Conservation (phyloP, 2,888 invertebrate genomes). For the Brachyptera putata region DNA sequence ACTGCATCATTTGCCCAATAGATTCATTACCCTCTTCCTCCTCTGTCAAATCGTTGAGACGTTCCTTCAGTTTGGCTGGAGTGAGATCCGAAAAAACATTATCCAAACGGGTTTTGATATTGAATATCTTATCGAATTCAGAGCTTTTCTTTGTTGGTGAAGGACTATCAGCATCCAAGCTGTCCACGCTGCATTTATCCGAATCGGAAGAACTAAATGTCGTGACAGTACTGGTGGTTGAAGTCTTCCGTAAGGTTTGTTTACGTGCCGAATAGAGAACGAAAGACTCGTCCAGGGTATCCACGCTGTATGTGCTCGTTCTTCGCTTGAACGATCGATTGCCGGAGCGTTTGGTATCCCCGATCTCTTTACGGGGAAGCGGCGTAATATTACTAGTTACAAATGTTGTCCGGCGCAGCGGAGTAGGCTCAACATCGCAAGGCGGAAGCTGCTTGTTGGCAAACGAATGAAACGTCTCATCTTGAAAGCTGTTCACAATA, state of each 20-base stretch:
- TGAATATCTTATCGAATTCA: too few species aligned
- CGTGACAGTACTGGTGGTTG: not conserved
- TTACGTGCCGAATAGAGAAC: not conserved
- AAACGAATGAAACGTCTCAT: not conserved
- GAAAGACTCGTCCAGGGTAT: not conserved
- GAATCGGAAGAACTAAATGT: conserved; percentile 1
- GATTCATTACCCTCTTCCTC: not conserved
- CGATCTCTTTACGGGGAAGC: too few species aligned
- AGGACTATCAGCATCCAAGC: not conserved
- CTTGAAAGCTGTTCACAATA: too few species aligned
- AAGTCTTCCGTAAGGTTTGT: not conserved
- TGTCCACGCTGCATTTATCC: conserved; percentile 5
- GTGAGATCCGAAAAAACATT: not conserved
- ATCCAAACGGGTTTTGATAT: not conserved
- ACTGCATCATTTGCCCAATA: not conserved
- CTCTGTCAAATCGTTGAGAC: not conserved
- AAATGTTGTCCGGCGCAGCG: not conserved
- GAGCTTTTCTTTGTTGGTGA: too few species aligned
- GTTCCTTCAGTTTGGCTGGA: not conserved
- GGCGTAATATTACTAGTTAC: too few species aligned
- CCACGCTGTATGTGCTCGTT: not conserved
- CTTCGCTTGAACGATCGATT: not conserved
- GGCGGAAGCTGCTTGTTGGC: not conserved
- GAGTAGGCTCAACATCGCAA: not conserved
- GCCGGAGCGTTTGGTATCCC: too few species aligned